phyloP scores from a whole-genome alignment of 30 jellyfish, hydroid and myxozoan species.

The Aurelia sp. region DNA sequence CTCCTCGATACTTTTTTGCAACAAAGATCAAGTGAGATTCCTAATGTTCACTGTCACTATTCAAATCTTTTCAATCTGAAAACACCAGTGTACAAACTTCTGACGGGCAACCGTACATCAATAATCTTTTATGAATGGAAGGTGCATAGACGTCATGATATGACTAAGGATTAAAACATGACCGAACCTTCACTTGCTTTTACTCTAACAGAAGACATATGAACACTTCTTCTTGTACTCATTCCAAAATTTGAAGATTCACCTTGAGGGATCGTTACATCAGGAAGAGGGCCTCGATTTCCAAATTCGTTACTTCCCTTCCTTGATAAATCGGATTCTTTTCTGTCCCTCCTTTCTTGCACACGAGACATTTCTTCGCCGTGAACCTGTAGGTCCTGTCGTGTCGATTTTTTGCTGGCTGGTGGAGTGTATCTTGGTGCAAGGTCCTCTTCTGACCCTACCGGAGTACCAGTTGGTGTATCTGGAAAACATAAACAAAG shows the following conservation, averaged over 20 bases:
- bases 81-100: neutral
- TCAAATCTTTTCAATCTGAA: neutral
- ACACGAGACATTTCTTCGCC: conserved; percentile 48
- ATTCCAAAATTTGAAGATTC: conserved; percentile 73
- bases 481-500: neutral
- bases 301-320: conserved; percentile 60
- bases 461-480: conserved; percentile 87
- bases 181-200: conserved; percentile 73
- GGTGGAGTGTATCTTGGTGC: conserved; percentile 70
- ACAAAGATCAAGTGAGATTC: too few species aligned
- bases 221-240: conserved; percentile 79
- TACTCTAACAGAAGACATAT: conserved; percentile 84
- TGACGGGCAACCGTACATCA: too few species aligned
- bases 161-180: conserved; percentile 16
- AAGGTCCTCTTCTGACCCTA: conserved; percentile 88
- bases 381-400: conserved; percentile 42
- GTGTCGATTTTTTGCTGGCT: neutral
- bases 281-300: conserved; percentile 94
- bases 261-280: conserved; percentile 81
- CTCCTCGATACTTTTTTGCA: too few species aligned
- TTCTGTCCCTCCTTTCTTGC: conserved; percentile 29
- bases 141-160: neutral
- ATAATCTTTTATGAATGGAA: neutral
- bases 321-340: conserved; percentile 2
- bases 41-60: too few species aligned